A percentile compares a stretch with the other conserved stretches of the same genome.
phyloP scores from a whole-genome alignment of 2,113 vertebrate genomes.

The Synchiropus splendidus region DNA sequence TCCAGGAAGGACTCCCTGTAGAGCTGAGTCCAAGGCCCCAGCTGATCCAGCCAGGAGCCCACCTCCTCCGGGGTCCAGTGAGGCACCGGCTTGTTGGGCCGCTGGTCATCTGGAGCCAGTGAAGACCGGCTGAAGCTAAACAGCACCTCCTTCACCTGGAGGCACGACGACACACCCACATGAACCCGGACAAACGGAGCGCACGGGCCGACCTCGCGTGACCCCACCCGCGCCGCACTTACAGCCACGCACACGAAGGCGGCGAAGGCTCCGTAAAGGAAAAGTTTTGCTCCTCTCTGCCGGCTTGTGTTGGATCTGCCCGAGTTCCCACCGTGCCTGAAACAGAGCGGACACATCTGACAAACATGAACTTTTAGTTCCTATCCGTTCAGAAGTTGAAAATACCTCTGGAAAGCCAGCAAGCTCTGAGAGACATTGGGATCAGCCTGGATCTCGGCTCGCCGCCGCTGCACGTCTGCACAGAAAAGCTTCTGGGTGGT shows the following conservation, averaged over 20 bases:
- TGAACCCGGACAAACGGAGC: too few species aligned
- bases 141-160: conserved; percentile 3
- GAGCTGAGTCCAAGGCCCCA: conserved; percentile 83
- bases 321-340: conserved; percentile 66
- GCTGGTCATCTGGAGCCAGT: conserved; percentile 67
- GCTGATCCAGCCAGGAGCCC: conserved; percentile 78
- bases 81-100: conserved; percentile 81
- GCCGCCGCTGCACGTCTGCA: conserved; percentile 69
- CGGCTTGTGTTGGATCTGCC: conserved; percentile 49
- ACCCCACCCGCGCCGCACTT: conserved; percentile 44
- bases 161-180: background rate
- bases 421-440: conserved; percentile 68
- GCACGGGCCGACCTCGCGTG: too few species aligned
- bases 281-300: conserved; percentile 69
- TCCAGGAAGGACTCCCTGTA: conserved; percentile 78
- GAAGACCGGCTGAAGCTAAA: conserved; percentile 69
- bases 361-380: background rate
- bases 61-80: conserved; percentile 85
- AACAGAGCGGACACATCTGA: conserved; percentile 5
- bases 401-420: conserved; percentile 76
- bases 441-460: conserved; percentile 73
- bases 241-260: conserved; percentile 82
- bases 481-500: conserved; percentile 83
- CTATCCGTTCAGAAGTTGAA: background rate
- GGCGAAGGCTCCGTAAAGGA: conserved; percentile 85